Evolutionary conservation across 1,140 invertebrate genomes (phyloP), one percentile per base, ranked within the genome.

Genomic region (Drosophila nasuta): DNA sequence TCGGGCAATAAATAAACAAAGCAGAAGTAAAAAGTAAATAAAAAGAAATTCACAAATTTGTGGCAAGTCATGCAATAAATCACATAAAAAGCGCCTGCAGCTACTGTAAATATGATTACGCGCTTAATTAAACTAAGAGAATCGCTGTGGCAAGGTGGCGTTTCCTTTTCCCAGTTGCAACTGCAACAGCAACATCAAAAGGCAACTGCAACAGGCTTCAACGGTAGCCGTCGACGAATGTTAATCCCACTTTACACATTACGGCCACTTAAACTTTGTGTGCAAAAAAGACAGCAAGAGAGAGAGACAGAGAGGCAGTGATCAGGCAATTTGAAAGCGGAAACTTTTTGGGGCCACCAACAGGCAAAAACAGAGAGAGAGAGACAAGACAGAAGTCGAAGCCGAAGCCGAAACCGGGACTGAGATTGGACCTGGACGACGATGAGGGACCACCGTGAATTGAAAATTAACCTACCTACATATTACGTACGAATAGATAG

Each of bases 381-480:
- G 7, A 8, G 7, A 33, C 1, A 33, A 38, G 43, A 46, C 56
- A 48, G 30, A 48, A 45, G 54, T 33, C 35, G 15, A 38, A 25
- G 30, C 3, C 30, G 20, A 41, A 33, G 15, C 35, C 35, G 35
- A 3, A 35, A 38, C 43, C n/a, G 30, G 28, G 20, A 51, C 46
- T 41, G 17, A 15, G 62, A 56, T 43, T 64, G 62, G 33, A 25
- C 20, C 52, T 38, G 67, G 51, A 15, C 11, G 17, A 43, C 41
- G 66, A 70, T 43, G 54, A 11, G 71, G 56, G 80, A 88, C 83
- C 83, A 88, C 83, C 83, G 33, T 64, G 83, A 83, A 80, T 45
- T 60, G 57, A 69, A 79, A 77, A 79, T 89, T 81, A 89, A 88
- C 69, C 83, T 82, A 88, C 83, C 82, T 87, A 88, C 73, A 83